Conservation (phyloP, 2,888 invertebrate species). For the Autographa pulchrina region DNA sequence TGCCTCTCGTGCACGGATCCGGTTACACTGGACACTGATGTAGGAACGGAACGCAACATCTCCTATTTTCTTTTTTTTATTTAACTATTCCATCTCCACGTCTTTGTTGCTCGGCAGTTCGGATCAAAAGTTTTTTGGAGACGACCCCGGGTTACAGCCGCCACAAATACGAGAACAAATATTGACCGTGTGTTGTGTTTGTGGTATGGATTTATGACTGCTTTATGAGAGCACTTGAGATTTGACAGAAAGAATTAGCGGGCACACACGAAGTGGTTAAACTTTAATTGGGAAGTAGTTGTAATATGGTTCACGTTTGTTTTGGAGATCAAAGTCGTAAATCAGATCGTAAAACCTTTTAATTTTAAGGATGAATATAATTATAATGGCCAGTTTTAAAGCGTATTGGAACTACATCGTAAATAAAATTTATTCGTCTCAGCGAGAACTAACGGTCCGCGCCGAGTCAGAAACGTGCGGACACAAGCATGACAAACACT, state of each 20-base stretch:
- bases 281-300: conserved; percentile 66
- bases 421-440: conserved; percentile 46
- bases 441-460: conserved; percentile 47
- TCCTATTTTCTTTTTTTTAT: conserved; percentile 79
- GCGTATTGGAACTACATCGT: conserved; percentile 36
- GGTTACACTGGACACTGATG: conserved; percentile 64
- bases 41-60: conserved; percentile 77
- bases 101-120: conserved; percentile 74
- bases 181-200: conserved; percentile 75
- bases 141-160: conserved; percentile 57
- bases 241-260: conserved; percentile 75
- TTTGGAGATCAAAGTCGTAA: conserved; percentile 34
- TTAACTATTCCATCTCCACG: conserved; percentile 77
- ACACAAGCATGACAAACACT: conserved; percentile 30
- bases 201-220: conserved; percentile 76
- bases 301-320: conserved; percentile 31
- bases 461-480: conserved; percentile 30
- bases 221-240: conserved; percentile 69
- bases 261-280: conserved; percentile 71
- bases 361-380: conserved; percentile 43
- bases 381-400: conserved; percentile 26
- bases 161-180: conserved; percentile 73
- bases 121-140: conserved; percentile 73
- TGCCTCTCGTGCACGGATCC: conserved; percentile 65
- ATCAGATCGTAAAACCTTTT: conserved; percentile 38